Base-by-base conservation (phyloP, 2,888 invertebrate species). In the Abscondita cerata region DNA sequence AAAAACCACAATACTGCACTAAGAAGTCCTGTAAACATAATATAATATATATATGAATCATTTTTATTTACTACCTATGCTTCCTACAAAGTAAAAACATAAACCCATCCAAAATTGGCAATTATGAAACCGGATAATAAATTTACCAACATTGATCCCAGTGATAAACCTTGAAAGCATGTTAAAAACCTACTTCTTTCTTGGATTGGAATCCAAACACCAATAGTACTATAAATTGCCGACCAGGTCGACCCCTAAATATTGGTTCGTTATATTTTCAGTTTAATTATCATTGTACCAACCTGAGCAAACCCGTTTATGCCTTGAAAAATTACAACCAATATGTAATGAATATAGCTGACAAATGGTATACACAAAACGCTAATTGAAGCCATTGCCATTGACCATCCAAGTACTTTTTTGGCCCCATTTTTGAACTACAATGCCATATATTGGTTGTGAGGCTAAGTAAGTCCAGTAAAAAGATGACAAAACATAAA, bases 181-280 rank as follows among this genome's bases (percentile, higher is more conserved):
- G 41, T 41, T 13, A 41, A 8, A 41, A 41, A 41, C 41, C 41
- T 3, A 41, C 13, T 41, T 12, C 41, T 41, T 41, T 41, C 41
- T 2, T 1, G 8, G 6, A 41, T 41, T 4, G 41, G 41, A 3
- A 41, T 12, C 41, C 41, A 41, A 15, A 15, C 13, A 16, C 12
- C 13, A 3, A 41, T 41, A 15, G 16, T 13, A 16, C 12, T 18
- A 41, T 12, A 41, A 15, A 41, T 16, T 41, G 41, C 4, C 8
- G 41, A 18, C 41, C 41, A 41, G 8, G 13, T 6, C 4, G 16
- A 11, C 8, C 41, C 41, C 12, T 41, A 16, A 12, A 41, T n/a
- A 41, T n/a, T 16, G 13, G 38, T 12, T 41, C 16, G 16, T 3
- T 41, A 2, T 2, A 13, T 2, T 8, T 8, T 3, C 13, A 2